These are phyloP conservation scores for Chymomyza amoena DNA, from an alignment of 2,888 invertebrate genomes.

Conservation along the genomic window DNA sequence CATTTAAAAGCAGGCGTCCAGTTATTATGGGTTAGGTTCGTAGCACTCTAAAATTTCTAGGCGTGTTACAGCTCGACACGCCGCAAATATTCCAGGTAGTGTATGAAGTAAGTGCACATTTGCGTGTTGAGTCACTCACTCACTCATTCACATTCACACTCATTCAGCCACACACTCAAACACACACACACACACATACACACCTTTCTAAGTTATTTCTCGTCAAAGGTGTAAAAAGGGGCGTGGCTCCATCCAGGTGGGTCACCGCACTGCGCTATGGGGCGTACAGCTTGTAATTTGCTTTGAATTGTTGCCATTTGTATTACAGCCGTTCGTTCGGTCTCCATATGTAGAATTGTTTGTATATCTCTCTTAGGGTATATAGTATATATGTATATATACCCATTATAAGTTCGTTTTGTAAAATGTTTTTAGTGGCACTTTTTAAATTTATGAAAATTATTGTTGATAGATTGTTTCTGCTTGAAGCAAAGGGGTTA, in stretches of 20 bases:
- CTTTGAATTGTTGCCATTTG: slow-evolving; percentile 71
- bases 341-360: too few relatives aligned
- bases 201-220: slow-evolving; percentile 1
- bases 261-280: slow-evolving; percentile 49
- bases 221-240: slow-evolving; percentile 61
- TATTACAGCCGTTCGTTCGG: slow-evolving; percentile 36
- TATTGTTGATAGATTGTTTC: not conserved
- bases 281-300: slow-evolving; percentile 63
- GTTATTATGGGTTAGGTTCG: not conserved
- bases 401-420: not conserved
- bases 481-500: not conserved
- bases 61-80: slow-evolving; percentile 45
- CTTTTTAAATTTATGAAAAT: not conserved
- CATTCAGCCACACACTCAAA: slow-evolving; percentile 28
- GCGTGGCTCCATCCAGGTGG: slow-evolving; percentile 47
- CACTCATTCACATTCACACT: not conserved
- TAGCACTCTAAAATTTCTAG: slow-evolving; percentile 19
- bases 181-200: slow-evolving; percentile 4
- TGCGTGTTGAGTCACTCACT: not conserved
- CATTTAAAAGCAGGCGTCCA: slow-evolving; percentile 54
- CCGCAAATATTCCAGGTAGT: slow-evolving; percentile 34
- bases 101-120: slow-evolving; percentile 3
- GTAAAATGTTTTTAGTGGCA: not conserved
- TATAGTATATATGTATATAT: not conserved
- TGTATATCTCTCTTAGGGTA: too few relatives aligned